Percentiles rank a stretch among this genome's conserved stretches.
Evolutionary conservation across 2,888 invertebrate genomes (phyloP).

Genomic region (Metopia argyrocephala): DNA sequence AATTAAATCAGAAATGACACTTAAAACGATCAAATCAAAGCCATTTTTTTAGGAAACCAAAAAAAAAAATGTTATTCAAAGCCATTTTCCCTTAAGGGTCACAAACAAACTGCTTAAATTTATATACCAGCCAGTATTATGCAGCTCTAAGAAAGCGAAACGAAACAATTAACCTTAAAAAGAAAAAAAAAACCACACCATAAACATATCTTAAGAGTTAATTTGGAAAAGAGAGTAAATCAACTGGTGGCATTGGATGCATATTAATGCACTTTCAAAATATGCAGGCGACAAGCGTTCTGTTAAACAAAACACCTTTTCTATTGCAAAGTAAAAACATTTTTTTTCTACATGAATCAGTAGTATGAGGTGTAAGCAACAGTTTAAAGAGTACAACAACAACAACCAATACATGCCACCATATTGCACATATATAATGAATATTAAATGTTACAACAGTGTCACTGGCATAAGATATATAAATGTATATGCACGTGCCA

Average conservation of each 20-base stretch:
- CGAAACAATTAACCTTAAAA: too few relatives aligned
- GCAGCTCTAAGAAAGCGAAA: too few relatives aligned
- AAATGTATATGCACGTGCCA: slow-evolving; percentile 60
- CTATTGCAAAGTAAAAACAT: background rate
- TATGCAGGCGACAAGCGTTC: slow-evolving; percentile 18
- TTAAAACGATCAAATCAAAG: too few relatives aligned
- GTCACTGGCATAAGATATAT: background rate
- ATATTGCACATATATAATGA: slow-evolving; percentile 40
- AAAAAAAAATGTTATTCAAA: too few relatives aligned
- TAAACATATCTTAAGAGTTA: slow-evolving; percentile 17
- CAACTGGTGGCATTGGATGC: slow-evolving; percentile 42
- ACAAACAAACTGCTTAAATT: too few relatives aligned
- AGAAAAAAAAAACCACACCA: background rate
- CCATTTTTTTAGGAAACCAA: too few relatives aligned
- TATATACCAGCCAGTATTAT: too few relatives aligned
- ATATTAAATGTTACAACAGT: slow-evolving; percentile 39
- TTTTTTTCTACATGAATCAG: background rate
- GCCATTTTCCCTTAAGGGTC: too few relatives aligned
- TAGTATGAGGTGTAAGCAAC: slow-evolving; percentile 20
- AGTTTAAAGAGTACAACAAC: slow-evolving; percentile 20
- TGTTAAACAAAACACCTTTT: slow-evolving; percentile 29
- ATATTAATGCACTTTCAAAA: slow-evolving; percentile 35
- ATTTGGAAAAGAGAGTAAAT: slow-evolving; percentile 22
- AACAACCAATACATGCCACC: background rate
- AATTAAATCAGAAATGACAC: too few relatives aligned